These are phyloP conservation scores for Zosterops japonicus DNA, from an alignment of 2,113 vertebrate genomes.

Conservation along the genomic window DNA sequence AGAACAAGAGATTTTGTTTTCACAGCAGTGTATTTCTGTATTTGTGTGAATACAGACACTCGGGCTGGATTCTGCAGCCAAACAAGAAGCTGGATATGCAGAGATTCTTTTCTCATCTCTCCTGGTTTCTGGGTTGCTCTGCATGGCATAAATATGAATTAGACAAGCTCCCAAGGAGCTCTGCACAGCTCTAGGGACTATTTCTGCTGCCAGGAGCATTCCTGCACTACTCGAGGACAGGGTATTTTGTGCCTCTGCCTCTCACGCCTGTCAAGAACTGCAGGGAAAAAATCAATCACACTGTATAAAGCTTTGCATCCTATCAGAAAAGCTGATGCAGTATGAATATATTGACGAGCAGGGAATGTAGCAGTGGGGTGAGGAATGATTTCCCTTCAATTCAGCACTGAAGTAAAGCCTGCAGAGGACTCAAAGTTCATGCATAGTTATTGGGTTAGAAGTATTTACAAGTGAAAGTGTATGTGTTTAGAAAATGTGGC, in stretches of 20 bases:
- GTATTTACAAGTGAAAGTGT: not conserved
- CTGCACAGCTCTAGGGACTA: not conserved
- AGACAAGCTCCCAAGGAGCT: not conserved
- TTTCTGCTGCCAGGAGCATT: not conserved
- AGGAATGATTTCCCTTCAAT: not conserved
- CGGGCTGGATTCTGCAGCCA: not conserved
- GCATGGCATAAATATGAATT: not conserved
- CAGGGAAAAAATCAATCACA: not conserved
- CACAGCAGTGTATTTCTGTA: not conserved
- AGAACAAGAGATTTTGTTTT: not conserved
- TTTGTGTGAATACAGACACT: not conserved
- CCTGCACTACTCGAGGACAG: not conserved
- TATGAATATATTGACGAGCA: not conserved
- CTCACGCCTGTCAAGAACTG: not conserved
- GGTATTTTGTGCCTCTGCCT: not conserved
- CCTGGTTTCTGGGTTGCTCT: not conserved
- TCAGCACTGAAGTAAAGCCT: not conserved
- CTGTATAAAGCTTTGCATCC: not conserved
- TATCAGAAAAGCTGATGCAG: not conserved
- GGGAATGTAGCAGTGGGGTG: not conserved
- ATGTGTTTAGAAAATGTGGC: not conserved
- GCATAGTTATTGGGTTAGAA: not conserved
- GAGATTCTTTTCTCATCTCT: not conserved
- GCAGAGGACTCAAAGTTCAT: not conserved
- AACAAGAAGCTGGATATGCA: not conserved